These are phyloP conservation scores for Anthopleura xanthogrammica DNA, from an alignment of 92 coral and sea anemone species.

Conservation along the genomic window DNA sequence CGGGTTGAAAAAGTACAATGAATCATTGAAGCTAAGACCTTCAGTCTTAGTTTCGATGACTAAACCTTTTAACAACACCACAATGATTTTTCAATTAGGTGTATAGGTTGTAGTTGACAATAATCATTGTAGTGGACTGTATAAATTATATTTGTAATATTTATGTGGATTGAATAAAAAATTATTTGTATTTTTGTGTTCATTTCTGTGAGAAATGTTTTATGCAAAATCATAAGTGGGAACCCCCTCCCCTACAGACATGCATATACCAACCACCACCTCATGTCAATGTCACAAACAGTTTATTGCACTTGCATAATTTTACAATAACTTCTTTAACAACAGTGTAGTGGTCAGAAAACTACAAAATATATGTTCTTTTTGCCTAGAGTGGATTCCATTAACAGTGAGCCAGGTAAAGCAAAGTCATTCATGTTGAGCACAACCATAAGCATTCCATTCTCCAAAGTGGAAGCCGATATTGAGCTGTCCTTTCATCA, in stretches of 20 bases:
- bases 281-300: not conserved
- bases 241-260: not conserved
- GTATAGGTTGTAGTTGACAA: not conserved
- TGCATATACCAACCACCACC: no score
- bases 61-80: no score
- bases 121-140: not conserved
- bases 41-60: no score
- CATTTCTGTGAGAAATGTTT: not conserved
- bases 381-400: not conserved
- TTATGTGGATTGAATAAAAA: not conserved
- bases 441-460: conserved; percentile 2
- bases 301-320: not conserved
- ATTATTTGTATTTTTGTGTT: not conserved
- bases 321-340: conserved; percentile 6
- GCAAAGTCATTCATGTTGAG: not conserved
- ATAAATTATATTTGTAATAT: no score
- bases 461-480: not conserved
- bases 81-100: not conserved
- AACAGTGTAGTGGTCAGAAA: not conserved
- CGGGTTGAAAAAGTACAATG: no score
- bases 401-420: not conserved
- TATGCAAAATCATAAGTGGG: no score
- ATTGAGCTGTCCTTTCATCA: not conserved
- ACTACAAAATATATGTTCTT: not conserved
- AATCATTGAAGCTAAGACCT: no score